Percentiles rank a stretch among this genome's conserved stretches.
Evolutionary conservation across 2,797 vertebrate genomes (phyloP).

Genomic region (Luscinia luscinia): DNA sequence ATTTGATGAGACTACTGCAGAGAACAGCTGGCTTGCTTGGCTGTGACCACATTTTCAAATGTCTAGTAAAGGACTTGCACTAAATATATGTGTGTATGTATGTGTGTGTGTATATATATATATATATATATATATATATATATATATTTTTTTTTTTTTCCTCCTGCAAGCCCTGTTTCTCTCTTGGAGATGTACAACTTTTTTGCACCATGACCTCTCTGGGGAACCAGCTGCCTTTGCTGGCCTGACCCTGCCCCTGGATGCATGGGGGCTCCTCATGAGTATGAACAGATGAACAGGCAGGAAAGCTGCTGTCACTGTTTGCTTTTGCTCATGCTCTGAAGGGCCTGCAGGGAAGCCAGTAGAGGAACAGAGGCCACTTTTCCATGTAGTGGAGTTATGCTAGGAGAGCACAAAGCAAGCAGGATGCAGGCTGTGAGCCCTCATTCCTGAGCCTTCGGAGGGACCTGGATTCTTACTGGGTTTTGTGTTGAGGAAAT

Average conservation of each 20-base stretch:
- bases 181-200: neutral
- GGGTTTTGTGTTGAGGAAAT: neutral
- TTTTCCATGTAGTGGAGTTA: neutral
- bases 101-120: too few species aligned
- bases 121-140: neutral
- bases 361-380: neutral
- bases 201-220: accelerated
- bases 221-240: neutral
- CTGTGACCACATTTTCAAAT: neutral
- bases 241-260: accelerated
- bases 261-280: accelerated
- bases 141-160: too few species aligned
- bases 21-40: neutral
- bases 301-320: neutral
- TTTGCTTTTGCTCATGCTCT: neutral
- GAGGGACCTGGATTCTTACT: neutral
- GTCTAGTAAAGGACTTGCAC: neutral
- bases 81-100: neutral
- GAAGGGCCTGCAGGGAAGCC: neutral
- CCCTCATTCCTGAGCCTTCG: neutral
- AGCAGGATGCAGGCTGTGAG: accelerated
- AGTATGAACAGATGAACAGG: neutral
- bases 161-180: accelerated
- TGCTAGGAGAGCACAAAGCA: neutral
- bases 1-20: neutral